Evolutionary conservation across 2,888 invertebrate genomes (phyloP), one percentile per base, ranked within the genome.

Genomic region (Gastracanthus pulcherrimus): DNA sequence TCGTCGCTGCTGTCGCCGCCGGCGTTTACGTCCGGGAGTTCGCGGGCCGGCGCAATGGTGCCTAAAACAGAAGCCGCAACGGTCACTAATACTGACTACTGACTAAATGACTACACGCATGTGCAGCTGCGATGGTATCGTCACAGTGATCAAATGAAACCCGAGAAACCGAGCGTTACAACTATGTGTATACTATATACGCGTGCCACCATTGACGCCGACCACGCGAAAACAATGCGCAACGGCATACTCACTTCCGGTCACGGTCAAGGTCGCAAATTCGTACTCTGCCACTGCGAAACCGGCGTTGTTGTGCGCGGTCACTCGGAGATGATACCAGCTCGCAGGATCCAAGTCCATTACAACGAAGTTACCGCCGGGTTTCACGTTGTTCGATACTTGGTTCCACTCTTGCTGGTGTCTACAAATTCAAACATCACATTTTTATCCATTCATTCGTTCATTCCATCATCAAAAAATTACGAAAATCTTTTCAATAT

Each of bases 211-310:
- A 89, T 89, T 89, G 86, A 86, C 89, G 89, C 89, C 90, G 89
- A 87, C 87, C 86, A 82, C 87, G 88, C 87, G 85, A 64, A 34
- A 79, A 23, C 16, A 62, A 45, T 75, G 34, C 58, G 55, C 26
- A 76, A 62, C 29, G 55, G 16, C 58, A 79, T 83, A 92, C 94
- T 93, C 94, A 98, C 98, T 98, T 94, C 98, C 98, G 86, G 97
- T 97, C 85, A 96, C 95, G 38, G 98, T 98, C 41, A 98, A 94
- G 2, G 99, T 99, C 23, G 98, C 98, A 92, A 98, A 98, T 93
- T 98, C 97, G 89, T 98, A 98, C 92, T 98, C 97, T 80, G 98
- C 98, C 71, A 98, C 98, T 55, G 97, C 97, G 88, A 98, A 98
- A 71, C 98, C 99, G 82, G 98, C 98, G 88, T 98, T 98, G 92